phyloP scores from a whole-genome alignment of 1,140 invertebrate genomes.

The Carposina sasakii region DNA sequence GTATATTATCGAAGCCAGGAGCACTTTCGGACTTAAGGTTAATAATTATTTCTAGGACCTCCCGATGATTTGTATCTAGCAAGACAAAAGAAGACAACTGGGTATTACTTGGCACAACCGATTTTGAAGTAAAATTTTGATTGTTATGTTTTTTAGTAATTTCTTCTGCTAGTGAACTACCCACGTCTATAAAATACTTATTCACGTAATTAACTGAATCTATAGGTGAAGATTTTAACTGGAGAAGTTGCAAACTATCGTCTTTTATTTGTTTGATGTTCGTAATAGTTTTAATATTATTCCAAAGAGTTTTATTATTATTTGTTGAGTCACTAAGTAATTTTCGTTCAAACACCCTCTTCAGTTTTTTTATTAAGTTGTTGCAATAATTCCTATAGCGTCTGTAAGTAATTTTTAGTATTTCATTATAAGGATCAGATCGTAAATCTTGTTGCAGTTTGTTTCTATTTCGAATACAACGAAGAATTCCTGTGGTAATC shows the following conservation, averaged over 20 bases:
- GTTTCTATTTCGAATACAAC: slow-evolving; percentile 7
- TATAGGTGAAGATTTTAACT: neutral
- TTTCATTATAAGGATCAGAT: slow-evolving; percentile 4
- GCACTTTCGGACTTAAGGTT: slow-evolving; percentile 5
- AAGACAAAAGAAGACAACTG: neutral
- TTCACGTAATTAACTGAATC: slow-evolving; percentile 1
- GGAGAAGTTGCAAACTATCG: neutral
- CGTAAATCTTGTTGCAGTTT: slow-evolving; percentile 1
- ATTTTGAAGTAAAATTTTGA: neutral
- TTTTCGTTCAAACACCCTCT: slow-evolving; percentile 1
- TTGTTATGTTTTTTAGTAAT: neutral
- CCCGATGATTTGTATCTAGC: neutral
- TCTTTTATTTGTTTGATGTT: neutral
- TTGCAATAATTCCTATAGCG: slow-evolving; percentile 7
- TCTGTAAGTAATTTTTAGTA: slow-evolving; percentile 3
- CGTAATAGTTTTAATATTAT: slow-evolving; percentile 4
- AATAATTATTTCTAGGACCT: neutral
- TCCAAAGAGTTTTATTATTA: slow-evolving; percentile 1
- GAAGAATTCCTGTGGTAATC: slow-evolving; percentile 2
- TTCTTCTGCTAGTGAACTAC: neutral
- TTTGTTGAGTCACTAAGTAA: neutral
- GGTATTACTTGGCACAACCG: too few species aligned
- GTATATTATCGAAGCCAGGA: slow-evolving; percentile 8
- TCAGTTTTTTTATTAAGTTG: slow-evolving; percentile 1
- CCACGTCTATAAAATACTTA: slow-evolving; percentile 6